phyloP scores from a whole-genome alignment of 2,888 invertebrate genomes.

The Mylabris sibirica region DNA sequence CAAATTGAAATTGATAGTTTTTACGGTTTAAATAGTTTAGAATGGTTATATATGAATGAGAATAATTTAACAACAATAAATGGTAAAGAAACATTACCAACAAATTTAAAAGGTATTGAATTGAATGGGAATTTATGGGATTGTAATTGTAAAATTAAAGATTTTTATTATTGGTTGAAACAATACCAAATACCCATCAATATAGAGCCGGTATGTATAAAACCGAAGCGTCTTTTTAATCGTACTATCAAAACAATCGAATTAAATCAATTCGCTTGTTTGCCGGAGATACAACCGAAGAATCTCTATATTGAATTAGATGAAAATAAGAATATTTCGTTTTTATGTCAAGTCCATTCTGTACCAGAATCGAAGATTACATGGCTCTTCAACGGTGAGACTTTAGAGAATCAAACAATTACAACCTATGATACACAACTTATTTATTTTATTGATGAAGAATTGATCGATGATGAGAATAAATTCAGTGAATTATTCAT shows the following conservation, averaged over 20 bases:
- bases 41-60: constrained; percentile 84
- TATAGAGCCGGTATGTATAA: constrained; percentile 79
- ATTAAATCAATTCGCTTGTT: constrained; percentile 78
- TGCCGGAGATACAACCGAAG: constrained; percentile 80
- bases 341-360: constrained; percentile 81
- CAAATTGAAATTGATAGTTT: constrained; percentile 72
- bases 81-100: constrained; percentile 76
- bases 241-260: constrained; percentile 72
- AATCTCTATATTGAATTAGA: constrained; percentile 79
- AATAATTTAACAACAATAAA: constrained; percentile 79
- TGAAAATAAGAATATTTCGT: constrained; percentile 81
- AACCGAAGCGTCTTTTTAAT: constrained; percentile 73
- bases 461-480: constrained; percentile 64
- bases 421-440: constrained; percentile 73
- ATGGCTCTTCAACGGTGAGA: constrained; percentile 84
- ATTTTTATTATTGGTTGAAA: constrained; percentile 80
- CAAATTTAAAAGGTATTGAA: constrained; percentile 76
- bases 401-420: constrained; percentile 78
- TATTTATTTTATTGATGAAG: constrained; percentile 76
- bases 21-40: constrained; percentile 73
- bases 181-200: constrained; percentile 79
- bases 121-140: constrained; percentile 88
- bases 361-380: constrained; percentile 82
- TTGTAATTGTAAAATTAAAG: constrained; percentile 84
- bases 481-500: constrained; percentile 82